These are phyloP conservation scores for Albula glossodonta DNA, from an alignment of 2,113 vertebrate species.

Conservation along the genomic window DNA sequence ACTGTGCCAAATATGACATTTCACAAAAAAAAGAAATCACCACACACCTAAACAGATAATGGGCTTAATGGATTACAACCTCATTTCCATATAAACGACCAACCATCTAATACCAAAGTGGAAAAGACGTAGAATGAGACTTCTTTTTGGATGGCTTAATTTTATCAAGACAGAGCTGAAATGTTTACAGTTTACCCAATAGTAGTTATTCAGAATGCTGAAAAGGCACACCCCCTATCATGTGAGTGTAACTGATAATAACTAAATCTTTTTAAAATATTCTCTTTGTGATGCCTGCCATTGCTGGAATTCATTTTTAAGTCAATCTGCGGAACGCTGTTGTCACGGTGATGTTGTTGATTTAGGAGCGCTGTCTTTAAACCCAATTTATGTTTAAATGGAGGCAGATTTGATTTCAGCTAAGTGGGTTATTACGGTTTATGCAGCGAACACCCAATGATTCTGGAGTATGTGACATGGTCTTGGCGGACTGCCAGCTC, in stretches of 20 bases:
- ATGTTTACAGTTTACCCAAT: not conserved
- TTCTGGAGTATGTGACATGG: not conserved
- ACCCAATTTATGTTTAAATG: not conserved
- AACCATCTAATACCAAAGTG: not conserved
- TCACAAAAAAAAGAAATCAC: not conserved
- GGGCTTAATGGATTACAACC: not conserved
- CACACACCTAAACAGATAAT: not conserved
- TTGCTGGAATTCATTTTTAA: not conserved
- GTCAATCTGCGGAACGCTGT: not conserved
- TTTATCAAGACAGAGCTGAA: not conserved
- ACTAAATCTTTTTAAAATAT: not conserved
- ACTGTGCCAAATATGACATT: not conserved
- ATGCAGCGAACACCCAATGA: not conserved
- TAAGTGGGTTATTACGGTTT: not conserved
- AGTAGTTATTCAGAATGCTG: not conserved
- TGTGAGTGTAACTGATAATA: not conserved
- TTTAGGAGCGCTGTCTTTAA: conserved; percentile 1
- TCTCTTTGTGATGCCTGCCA: not conserved
- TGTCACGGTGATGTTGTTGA: not conserved
- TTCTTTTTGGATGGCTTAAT: not conserved
- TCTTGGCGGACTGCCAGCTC: conserved; percentile 7
- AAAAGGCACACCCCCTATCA: not conserved
- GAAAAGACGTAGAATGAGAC: not conserved
- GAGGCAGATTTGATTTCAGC: conserved; percentile 5
- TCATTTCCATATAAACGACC: not conserved